These are phyloP conservation scores for Alloscopus bannaensis DNA, from an alignment of 2,888 invertebrate genomes.

Conservation along the genomic window DNA sequence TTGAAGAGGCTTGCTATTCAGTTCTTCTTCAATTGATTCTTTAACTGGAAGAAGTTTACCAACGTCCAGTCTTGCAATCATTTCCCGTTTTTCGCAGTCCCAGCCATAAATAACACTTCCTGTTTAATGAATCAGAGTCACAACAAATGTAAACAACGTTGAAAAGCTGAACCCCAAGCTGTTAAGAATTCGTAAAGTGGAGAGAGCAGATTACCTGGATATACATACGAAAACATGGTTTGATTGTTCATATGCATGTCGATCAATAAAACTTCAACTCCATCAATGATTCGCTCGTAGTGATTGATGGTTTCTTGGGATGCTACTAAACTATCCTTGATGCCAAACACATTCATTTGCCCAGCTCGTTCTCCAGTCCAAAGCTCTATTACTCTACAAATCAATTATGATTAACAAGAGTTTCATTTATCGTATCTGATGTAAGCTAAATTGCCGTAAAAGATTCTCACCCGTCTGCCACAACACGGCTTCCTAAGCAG, in stretches of 20 bases:
- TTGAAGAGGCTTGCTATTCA: slow-evolving; percentile 86
- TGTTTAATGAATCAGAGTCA: slow-evolving; percentile 73
- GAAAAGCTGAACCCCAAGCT: not conserved
- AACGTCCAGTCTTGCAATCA: slow-evolving; percentile 90
- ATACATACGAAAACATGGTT: slow-evolving; percentile 86
- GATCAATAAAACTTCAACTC: slow-evolving; percentile 83
- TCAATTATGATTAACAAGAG: slow-evolving; percentile 33
- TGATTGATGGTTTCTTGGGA: slow-evolving; percentile 84
- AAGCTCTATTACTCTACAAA: slow-evolving; percentile 79
- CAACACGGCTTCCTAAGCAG: slow-evolving; percentile 65
- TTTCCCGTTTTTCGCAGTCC: slow-evolving; percentile 82
- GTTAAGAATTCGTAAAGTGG: too few species aligned
- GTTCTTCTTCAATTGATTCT: slow-evolving; percentile 93
- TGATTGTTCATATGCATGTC: slow-evolving; percentile 73
- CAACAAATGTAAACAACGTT: slow-evolving; percentile 10
- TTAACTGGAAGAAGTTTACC: slow-evolving; percentile 94
- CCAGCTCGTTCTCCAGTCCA: slow-evolving; percentile 94
- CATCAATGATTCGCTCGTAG: slow-evolving; percentile 79
- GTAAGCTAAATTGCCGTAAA: not conserved
- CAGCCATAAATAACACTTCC: slow-evolving; percentile 93
- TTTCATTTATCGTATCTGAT: not conserved
- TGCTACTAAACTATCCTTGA: slow-evolving; percentile 83
- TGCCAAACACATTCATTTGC: slow-evolving; percentile 85
- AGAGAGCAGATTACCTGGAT: slow-evolving; percentile 85
- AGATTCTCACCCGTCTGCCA: slow-evolving; percentile 67